Evolutionary conservation across 2,797 vertebrate genomes (phyloP).

Genomic region (Tinamus major): DNA sequence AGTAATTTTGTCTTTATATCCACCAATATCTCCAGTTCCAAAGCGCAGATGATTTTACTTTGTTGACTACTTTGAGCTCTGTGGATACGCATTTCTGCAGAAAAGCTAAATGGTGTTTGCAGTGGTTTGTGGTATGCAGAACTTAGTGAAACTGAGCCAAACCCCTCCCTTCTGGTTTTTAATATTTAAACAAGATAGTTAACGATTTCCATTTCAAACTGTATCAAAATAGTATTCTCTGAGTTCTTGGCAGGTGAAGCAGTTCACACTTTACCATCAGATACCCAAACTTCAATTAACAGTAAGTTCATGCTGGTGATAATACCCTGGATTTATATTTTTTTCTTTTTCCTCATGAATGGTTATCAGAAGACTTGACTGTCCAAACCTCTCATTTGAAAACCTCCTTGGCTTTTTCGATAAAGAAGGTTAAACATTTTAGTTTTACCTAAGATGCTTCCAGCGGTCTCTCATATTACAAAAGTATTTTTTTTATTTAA

Average conservation of each 20-base stretch:
- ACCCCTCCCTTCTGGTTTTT: neutral
- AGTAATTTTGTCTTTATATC: neutral
- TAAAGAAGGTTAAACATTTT: constrained; percentile 5
- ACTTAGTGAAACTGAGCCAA: neutral
- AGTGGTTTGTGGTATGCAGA: constrained; percentile 7
- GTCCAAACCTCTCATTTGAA: neutral
- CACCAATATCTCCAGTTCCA: neutral
- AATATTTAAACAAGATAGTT: constrained; percentile 31
- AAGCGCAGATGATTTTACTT: neutral
- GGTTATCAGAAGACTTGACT: neutral
- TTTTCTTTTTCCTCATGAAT: neutral
- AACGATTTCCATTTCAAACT: neutral
- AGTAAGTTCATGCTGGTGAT: neutral
- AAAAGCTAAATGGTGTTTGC: constrained; percentile 17
- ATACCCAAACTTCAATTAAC: constrained; percentile 20
- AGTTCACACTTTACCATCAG: neutral
- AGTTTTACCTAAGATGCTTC: neutral
- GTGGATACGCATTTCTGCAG: neutral
- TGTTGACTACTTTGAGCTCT: neutral
- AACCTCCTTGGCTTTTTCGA: constrained; percentile 15
- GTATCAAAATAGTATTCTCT: neutral
- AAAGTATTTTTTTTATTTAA: neutral
- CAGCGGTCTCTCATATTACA: neutral
- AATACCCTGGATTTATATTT: neutral
- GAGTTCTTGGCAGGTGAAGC: neutral